Evolutionary conservation across 1,140 invertebrate genomes (phyloP).

Genomic region (Drosophila dunni): DNA sequence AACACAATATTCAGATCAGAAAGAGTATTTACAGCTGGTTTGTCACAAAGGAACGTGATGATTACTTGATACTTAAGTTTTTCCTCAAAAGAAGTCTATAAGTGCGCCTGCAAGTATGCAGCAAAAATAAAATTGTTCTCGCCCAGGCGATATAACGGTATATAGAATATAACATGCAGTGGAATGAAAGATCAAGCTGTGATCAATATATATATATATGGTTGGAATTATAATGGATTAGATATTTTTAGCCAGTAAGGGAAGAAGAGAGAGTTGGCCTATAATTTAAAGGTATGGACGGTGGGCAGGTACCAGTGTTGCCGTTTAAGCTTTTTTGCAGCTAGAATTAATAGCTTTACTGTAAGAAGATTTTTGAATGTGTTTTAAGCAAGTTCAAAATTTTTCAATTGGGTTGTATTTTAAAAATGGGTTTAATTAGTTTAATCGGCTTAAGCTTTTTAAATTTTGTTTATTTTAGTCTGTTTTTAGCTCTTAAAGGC

Average conservation of each 20-base stretch:
- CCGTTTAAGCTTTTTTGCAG: too few species aligned
- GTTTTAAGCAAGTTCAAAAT: too few species aligned
- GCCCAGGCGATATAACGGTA: not conserved
- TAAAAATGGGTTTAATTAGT: too few species aligned
- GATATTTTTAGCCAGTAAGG: not conserved
- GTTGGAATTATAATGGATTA: not conserved
- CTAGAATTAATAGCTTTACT: too few species aligned
- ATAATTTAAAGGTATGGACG: not conserved
- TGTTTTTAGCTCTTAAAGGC: too few species aligned
- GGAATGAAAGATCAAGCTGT: not conserved
- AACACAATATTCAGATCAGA: slow-evolving; percentile 20
- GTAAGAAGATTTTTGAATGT: too few species aligned
- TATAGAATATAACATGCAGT: slow-evolving; percentile 22
- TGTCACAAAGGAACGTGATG: not conserved
- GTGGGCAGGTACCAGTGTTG: too few species aligned
- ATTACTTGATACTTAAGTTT: not conserved
- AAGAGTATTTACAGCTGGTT: slow-evolving; percentile 15
- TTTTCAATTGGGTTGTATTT: too few species aligned
- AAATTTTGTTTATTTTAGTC: too few species aligned
- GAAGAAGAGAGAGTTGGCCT: not conserved
- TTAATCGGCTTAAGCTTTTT: too few species aligned
- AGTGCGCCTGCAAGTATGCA: slow-evolving; percentile 35
- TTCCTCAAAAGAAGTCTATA: not conserved
- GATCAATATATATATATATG: not conserved
- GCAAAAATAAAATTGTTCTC: not conserved